Evolutionary conservation across 2,888 invertebrate genomes (phyloP).

Genomic region (Melipona bicolor): DNA sequence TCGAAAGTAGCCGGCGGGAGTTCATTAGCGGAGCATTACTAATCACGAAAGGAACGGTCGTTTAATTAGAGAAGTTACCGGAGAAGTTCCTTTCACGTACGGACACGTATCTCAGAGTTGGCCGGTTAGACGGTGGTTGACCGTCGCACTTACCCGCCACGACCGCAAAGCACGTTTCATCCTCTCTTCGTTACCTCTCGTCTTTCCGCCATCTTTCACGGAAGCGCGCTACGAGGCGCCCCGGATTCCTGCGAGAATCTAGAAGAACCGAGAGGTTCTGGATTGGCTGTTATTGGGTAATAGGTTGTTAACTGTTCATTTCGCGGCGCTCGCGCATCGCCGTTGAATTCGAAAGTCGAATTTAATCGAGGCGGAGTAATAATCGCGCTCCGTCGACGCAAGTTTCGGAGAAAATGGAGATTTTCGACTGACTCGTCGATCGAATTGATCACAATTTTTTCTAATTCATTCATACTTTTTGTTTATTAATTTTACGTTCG

Average conservation of each 20-base stretch:
- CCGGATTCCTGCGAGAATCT: not conserved
- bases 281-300: constrained; percentile 3
- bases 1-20: constrained; percentile 44
- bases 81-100: constrained; percentile 54
- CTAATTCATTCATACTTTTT: too few species aligned
- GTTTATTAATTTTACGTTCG: too few species aligned
- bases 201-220: constrained; percentile 17
- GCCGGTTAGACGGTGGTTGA: constrained; percentile 69
- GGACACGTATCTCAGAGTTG: constrained; percentile 58
- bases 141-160: constrained; percentile 65
- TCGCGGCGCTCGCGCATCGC: not conserved
- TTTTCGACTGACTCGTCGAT: not conserved
- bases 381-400: not conserved
- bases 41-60: constrained; percentile 57
- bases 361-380: not conserved
- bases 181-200: constrained; percentile 34
- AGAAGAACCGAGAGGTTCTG: not conserved
- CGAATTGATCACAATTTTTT: not conserved
- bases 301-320: constrained; percentile 8
- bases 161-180: constrained; percentile 67
- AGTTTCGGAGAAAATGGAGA: not conserved
- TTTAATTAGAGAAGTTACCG: constrained; percentile 71
- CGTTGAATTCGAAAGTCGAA: not conserved
- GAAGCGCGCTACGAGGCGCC: not conserved
- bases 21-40: constrained; percentile 61